Base-by-base conservation (phyloP, 1,140 invertebrate species). In the Conus betulinus region DNA sequence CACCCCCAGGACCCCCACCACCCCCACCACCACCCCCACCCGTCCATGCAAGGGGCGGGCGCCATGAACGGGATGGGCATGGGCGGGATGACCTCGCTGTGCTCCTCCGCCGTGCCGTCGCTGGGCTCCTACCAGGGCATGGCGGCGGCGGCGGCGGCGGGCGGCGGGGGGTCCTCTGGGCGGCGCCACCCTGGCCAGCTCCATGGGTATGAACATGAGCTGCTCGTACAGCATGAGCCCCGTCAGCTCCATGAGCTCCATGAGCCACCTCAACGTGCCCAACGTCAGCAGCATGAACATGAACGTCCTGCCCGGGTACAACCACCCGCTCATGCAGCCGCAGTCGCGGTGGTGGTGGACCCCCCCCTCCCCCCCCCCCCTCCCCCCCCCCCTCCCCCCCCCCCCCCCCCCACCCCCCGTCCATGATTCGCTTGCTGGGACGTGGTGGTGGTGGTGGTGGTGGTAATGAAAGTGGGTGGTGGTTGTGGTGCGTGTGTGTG, bases 321-420 rank as follows among this genome's bases (percentile, higher is more conserved):
- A 93, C 74, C 95, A 96, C 88, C 95, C 95, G 11, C 91, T 96
- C 57, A 96, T 96, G 94, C 95, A 96, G 87, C 91, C 92, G 17
- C 94, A 94, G 87, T 93, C 91, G 20, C 82, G 92, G 51, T 93
- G 94, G 93, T 94, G 93, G 93, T 95, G 91, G 90, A 90, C 83
- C 8, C 27, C 39, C 15, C 15, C 57, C 57, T 4, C 57, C 4
- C 57, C 57, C 57, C 4, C 57, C 57, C 57, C 4, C 1, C 57
- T 4, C 57, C 57, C 57, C 57, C 57, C 57, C 57, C 57, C 57
- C 57, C 8, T 0, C 57, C 57, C 57, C 57, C 15, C 57, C 1
- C 4, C 57, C 57, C 57, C 57, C 57, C 57, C 57, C 57, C 57
- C 8, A 1, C 57, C 57, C 57, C 57, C 15, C 57, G 55, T 0